Conservation (phyloP, 2,113 vertebrate genomes). For the Gobius niger region DNA sequence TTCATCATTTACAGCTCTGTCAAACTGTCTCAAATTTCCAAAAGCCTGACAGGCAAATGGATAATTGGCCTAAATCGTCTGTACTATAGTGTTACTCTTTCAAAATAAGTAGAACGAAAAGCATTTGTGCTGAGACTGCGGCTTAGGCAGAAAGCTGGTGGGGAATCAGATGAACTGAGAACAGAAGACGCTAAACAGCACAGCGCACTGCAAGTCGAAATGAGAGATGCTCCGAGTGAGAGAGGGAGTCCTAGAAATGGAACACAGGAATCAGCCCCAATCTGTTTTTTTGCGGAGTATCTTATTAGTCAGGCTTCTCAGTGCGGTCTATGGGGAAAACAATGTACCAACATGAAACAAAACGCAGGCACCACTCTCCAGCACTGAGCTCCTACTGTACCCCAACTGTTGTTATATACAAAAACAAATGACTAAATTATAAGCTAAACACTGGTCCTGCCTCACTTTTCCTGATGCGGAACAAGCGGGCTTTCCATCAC, state of each 20-base stretch:
- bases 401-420: background rate
- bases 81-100: background rate
- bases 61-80: background rate
- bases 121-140: background rate
- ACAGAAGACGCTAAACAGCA: background rate
- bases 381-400: background rate
- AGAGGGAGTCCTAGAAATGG: background rate
- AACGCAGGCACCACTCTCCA: slow-evolving; percentile 3
- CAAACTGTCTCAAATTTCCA: background rate
- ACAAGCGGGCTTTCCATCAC: slow-evolving; percentile 29
- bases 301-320: background rate
- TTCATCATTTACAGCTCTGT: background rate
- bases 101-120: background rate
- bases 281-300: slow-evolving; percentile 10
- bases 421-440: background rate
- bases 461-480: slow-evolving; percentile 8
- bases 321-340: slow-evolving; percentile 6
- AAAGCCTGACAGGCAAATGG: background rate
- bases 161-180: background rate
- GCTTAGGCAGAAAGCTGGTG: background rate
- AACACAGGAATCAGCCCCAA: background rate
- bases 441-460: background rate
- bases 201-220: background rate
- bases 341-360: slow-evolving; percentile 8
- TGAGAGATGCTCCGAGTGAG: background rate